Evolutionary conservation across 2,888 invertebrate genomes (phyloP), one percentile per base, ranked within the genome.

Genomic region (Girardia tigrina): DNA sequence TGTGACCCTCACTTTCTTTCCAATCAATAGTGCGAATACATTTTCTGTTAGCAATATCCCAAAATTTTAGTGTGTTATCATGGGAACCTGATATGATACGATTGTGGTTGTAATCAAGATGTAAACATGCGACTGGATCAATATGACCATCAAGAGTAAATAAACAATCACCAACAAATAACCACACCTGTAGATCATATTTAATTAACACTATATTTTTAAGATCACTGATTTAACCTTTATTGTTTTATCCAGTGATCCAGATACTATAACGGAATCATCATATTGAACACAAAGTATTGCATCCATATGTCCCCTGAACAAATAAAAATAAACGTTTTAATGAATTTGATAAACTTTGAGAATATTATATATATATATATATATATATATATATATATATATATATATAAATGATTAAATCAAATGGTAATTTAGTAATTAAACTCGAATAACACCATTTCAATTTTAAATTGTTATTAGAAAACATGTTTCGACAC

Each of bases 1-100:
- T 86, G 79, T 86, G 86, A n/a, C 86, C 86, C 79, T 86, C 86
- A 14, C 85, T 85, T 71, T 83, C 84, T 81, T 85, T 86, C 86
- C 86, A 86, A 80, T 87, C 86, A 26, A 86, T 83, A 28, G 86
- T 86, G 74, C 84, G 83, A 27, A 84, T 79, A 79, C 86, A 86
- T 42, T 82, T 79, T 6, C 85, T 85, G 0, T 82, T 82, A 36
- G 81, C 80, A 26, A 86, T 79, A 77, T 84, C 83, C 86, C 86
- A 86, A 77, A 86, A 83, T 79, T 86, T 86, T 77, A 86, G 84
- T 76, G 85, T 83, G 78, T 85, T 83, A 79, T 86, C 86, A 26
- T 86, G 81, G 14, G 86, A 86, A 14, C 86, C 86, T 75, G 85
- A 85, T 36, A 86, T 82, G n/a, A 86, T 84, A 29, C 85, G 80